phyloP scores from a whole-genome alignment of 2,113 vertebrate species.

The Terrapene triunguis region DNA sequence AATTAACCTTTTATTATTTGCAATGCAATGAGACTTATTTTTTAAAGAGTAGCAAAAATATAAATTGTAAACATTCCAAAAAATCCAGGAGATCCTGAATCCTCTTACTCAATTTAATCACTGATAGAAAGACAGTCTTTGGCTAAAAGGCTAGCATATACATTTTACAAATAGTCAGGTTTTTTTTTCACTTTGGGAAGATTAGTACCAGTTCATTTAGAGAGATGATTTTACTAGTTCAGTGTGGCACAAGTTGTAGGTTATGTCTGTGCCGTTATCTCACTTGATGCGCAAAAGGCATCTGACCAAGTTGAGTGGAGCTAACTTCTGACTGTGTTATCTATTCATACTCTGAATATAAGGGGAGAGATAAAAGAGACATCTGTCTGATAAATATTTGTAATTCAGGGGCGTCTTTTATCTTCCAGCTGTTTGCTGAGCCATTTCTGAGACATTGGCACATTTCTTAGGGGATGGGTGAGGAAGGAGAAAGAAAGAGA shows the following conservation, averaged over 20 bases:
- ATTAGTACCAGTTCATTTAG: neutral
- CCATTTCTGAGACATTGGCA: neutral
- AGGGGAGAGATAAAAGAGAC: neutral
- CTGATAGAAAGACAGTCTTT: neutral
- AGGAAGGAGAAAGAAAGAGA: neutral
- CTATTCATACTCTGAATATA: neutral
- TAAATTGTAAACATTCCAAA: neutral
- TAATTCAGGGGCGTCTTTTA: neutral
- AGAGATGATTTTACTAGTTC: neutral
- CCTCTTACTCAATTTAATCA: neutral
- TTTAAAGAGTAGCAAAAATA: neutral
- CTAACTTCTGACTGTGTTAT: neutral
- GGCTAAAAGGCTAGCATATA: accelerated
- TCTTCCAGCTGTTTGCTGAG: neutral
- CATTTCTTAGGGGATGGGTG: neutral
- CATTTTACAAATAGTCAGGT: neutral
- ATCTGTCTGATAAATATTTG: neutral
- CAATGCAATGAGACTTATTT: neutral
- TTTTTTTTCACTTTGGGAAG: neutral
- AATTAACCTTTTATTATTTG: neutral
- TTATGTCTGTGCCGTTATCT: neutral
- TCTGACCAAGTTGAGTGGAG: neutral
- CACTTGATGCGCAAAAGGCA: neutral
- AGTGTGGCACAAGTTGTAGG: neutral
- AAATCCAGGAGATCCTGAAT: neutral